These are phyloP conservation scores for Metacarcinus magister DNA, from an alignment of 2,888 invertebrate genomes.

Conservation along the genomic window DNA sequence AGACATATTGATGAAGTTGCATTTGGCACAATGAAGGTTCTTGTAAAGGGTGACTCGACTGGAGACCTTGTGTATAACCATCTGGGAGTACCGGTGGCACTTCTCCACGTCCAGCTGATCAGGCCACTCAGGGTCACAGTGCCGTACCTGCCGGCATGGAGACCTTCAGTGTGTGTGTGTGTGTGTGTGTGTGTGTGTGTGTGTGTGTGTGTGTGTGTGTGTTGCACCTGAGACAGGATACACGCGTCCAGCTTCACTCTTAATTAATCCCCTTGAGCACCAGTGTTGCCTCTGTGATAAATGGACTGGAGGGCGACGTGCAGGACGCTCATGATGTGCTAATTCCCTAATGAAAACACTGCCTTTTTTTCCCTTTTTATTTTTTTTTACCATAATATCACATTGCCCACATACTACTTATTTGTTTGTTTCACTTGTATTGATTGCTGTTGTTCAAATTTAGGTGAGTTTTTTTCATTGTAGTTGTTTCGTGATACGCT, in stretches of 20 bases:
- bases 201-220: too few species aligned
- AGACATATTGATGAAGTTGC: constrained; percentile 82
- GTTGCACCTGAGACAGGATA: constrained; percentile 23
- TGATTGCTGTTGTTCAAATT: neutral
- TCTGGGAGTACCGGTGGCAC: constrained; percentile 82
- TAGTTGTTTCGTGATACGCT: neutral
- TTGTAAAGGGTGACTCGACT: constrained; percentile 83
- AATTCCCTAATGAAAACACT: neutral
- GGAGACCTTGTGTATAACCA: neutral
- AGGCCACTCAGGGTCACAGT: constrained; percentile 81
- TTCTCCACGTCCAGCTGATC: constrained; percentile 77
- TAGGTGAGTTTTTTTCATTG: neutral
- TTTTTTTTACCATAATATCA: neutral
- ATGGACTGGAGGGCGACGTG: neutral
- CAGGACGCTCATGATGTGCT: neutral
- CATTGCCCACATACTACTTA: neutral
- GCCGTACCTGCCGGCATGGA: constrained; percentile 69
- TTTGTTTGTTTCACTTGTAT: neutral
- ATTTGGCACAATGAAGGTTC: constrained; percentile 84
- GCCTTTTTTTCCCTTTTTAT: neutral
- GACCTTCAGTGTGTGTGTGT: neutral
- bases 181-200: constrained; percentile 49
- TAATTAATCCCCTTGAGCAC: constrained; percentile 2
- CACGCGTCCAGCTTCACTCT: neutral
- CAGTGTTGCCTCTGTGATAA: neutral